Evolutionary conservation across 2,888 invertebrate species (phyloP), one percentile per base, ranked within the genome.

Genomic region (Noctua janthe): DNA sequence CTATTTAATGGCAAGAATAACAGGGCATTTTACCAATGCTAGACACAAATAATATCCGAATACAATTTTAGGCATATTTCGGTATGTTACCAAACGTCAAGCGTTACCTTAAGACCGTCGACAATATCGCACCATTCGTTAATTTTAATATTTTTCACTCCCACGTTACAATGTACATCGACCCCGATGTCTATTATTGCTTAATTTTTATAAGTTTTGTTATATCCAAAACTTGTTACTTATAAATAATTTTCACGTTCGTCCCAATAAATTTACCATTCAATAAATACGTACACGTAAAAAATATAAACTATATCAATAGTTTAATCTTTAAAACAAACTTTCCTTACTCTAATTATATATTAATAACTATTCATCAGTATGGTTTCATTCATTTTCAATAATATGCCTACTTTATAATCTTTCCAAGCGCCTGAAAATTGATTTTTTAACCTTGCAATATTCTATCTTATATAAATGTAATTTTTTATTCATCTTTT

Each of bases 241-340:
- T 97, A 97, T 96, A 96, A 96, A 96, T 97, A 97, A 96, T 97
- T 96, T 89, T 97, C 97, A 97, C 95, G 95, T 95, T 94, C 95
- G 94, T 95, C 96, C 96, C 96, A 95, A 97, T 97, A 97, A 97
- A 95, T 96, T 97, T 97, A 97, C 96, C 96, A 95, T 96, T 97
- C 97, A 97, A 97, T 97, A 97, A 97, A 97, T 97, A 97, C 97
- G 95, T 97, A 97, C 96, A 97, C 95, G 97, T 97, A 97, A 97
- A 97, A 97, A 97, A 97, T 97, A 97, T 97, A 97, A 97, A 97
- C 97, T 97, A 97, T 97, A 96, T 97, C 95, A 95, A 97, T 97
- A 97, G 97, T 97, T 97, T 97, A 97, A 97, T 97, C 97, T 97
- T 97, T 96, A 97, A 97, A 97, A 97, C 97, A 97, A 97, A 97